phyloP scores from a whole-genome alignment of 2,888 invertebrate genomes.

The Troilus luridus region DNA sequence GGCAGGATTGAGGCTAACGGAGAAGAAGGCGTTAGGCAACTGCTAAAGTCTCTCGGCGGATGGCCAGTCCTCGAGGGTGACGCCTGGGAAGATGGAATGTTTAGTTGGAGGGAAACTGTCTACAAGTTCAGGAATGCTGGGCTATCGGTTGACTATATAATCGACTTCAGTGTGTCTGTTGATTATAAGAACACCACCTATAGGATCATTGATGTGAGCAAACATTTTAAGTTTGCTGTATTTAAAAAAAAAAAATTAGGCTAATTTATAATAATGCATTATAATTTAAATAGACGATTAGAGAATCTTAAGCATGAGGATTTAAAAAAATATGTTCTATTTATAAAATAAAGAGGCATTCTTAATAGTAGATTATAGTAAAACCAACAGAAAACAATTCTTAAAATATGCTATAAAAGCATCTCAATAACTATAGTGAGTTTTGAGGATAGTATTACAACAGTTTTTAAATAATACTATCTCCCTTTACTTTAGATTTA shows the following conservation, averaged over 20 bases:
- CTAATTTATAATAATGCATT: constrained; percentile 29
- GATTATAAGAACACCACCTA: constrained; percentile 91
- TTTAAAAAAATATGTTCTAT: too few species aligned
- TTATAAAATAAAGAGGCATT: constrained; percentile 24
- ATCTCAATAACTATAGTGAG: too few species aligned
- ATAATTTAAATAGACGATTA: too few species aligned
- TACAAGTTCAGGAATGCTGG: constrained; percentile 85
- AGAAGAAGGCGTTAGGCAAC: constrained; percentile 78
- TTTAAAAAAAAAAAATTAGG: background rate
- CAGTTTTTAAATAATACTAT: too few species aligned
- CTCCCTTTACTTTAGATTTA: too few species aligned
- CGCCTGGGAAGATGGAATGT: constrained; percentile 79
- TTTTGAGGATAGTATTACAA: too few species aligned
- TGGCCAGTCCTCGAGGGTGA: constrained; percentile 92
- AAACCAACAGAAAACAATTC: too few species aligned
- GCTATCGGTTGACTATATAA: constrained; percentile 90
- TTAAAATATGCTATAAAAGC: too few species aligned
- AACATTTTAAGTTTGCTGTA: background rate
- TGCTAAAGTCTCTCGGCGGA: constrained; percentile 86
- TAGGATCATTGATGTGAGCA: constrained; percentile 86
- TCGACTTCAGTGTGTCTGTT: constrained; percentile 90
- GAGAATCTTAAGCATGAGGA: too few species aligned
- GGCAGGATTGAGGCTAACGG: constrained; percentile 87
- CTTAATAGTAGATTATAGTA: background rate
- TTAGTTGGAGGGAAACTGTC: constrained; percentile 87